phyloP scores from a whole-genome alignment of 2,113 vertebrate genomes.

The Okapia johnstoni region DNA sequence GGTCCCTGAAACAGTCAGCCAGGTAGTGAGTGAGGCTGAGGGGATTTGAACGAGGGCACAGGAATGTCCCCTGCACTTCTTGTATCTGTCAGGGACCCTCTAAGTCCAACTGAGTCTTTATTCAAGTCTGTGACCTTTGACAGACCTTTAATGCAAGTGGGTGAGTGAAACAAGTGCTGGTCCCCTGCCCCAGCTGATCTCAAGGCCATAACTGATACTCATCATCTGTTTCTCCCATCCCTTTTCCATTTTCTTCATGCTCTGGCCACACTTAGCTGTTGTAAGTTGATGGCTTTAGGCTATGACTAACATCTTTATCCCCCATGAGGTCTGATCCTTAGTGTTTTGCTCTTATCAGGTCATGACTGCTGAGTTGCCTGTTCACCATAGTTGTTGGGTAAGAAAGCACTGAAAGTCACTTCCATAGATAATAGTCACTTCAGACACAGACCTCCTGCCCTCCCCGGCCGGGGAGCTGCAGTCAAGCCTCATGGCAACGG shows the following conservation, averaged over 20 bases:
- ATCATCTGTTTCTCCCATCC: background rate
- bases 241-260: background rate
- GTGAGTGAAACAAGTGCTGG: background rate
- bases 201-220: background rate
- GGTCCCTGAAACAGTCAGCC: background rate
- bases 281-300: background rate
- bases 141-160: background rate
- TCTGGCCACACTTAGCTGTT: background rate
- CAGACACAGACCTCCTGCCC: background rate
- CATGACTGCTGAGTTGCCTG: background rate
- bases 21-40: background rate
- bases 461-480: accelerated
- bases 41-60: background rate
- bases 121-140: background rate
- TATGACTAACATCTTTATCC: background rate
- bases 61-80: background rate
- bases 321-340: background rate
- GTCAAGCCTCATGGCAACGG: accelerated
- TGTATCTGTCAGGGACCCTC: background rate
- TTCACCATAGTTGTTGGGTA: background rate
- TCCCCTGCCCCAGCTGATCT: background rate
- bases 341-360: background rate
- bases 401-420: background rate
- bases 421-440: too few relatives aligned
- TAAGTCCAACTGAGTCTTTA: background rate